Conservation (phyloP, 2,113 vertebrate species). For the Plecturocebus donacophilus region DNA sequence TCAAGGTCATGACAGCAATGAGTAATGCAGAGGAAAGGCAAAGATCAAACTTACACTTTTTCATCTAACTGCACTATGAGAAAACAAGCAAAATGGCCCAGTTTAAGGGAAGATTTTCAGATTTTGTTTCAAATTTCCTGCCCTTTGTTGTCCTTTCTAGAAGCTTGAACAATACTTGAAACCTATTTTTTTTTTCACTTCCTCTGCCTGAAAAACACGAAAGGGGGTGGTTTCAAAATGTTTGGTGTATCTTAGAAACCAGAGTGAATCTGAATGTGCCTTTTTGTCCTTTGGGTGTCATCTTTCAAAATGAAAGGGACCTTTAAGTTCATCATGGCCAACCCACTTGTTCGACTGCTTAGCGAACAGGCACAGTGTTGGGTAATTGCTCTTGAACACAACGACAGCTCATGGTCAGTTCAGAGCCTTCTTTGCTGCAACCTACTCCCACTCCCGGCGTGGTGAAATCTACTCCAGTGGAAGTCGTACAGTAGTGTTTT, state of each 20-base stretch:
- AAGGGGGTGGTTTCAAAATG: conserved; percentile 25
- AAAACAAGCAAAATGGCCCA: conserved; percentile 38
- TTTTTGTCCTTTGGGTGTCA: background rate
- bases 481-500: background rate
- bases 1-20: background rate
- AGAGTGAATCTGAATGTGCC: conserved; percentile 8
- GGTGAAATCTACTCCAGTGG: background rate
- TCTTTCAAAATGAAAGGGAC: background rate
- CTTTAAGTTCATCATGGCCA: background rate
- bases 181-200: conserved; percentile 67
- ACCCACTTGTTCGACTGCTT: background rate
- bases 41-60: background rate
- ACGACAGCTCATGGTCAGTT: accelerated
- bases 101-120: conserved; percentile 67
- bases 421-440: background rate
- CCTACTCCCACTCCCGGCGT: background rate
- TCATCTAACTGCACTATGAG: conserved; percentile 44
- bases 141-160: conserved; percentile 75
- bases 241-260: conserved; percentile 53
- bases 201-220: conserved; percentile 73
- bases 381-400: background rate
- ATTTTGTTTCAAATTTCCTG: conserved; percentile 76
- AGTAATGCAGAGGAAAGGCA: conserved; percentile 55
- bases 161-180: conserved; percentile 61
- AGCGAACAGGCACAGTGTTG: background rate